Evolutionary conservation across 2,113 vertebrate species (phyloP), one percentile per base, ranked within the genome.

Genomic region (Astur gentilis): DNA sequence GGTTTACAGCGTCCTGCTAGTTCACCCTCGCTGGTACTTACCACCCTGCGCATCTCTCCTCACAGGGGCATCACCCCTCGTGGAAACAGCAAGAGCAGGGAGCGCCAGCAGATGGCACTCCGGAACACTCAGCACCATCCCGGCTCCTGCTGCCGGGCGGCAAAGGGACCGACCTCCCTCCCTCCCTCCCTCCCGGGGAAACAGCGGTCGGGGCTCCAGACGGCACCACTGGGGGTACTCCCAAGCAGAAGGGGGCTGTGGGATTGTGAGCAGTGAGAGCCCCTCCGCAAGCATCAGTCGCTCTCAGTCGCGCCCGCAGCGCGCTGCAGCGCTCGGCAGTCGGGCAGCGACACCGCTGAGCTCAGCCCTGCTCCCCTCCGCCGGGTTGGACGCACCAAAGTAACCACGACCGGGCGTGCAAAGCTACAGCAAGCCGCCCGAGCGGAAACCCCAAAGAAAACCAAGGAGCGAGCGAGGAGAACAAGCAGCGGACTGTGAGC

Each of bases 341-440:
- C 34, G n/a, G 8, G 20, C 49, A 23, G 77, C 67, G 34, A 44
- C 61, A 1, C 16, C 0, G 3, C 8, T 0, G 23, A 66, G 54
- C 31, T 0, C 40, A 1, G 67, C 42, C 62, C 0, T 0, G 11
- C 54, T 66, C 2, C 57, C 40, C n/a, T 19, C 10, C 2, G 11
- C 34, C 6, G 40, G 16, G 27, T 0, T 83, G 40, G 10, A 27
- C 65, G 29, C 0, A 25, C 65, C 10, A 1, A 29, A 44, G 40
- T 7, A 11, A 36, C 44, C 21, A 32, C 0, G 27, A 2, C 22
- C 2, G 29, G 69, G 23, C 2, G 10, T 3, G 65, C 52, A 36
- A 4, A 26, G 17, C 47, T 26, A 3, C 27, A 11, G n/a, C 65
- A 18, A 65, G 7, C 12, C 19, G 5, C 65, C 38, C 11, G 0